phyloP scores from a whole-genome alignment of 2,797 vertebrate genomes.

The Sebastes nivosus region DNA sequence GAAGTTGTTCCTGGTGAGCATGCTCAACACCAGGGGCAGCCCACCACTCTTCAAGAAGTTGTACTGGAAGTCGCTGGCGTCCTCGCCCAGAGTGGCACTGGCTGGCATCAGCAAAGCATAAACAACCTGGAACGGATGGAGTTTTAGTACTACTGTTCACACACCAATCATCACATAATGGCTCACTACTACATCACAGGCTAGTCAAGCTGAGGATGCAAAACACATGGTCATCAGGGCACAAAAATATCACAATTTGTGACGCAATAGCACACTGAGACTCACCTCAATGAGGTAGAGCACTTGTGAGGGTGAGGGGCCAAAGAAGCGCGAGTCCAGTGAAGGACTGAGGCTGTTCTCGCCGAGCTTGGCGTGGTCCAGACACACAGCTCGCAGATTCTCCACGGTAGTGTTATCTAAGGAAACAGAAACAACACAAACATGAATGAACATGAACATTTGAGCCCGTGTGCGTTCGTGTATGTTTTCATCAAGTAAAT shows the following conservation, averaged over 20 bases:
- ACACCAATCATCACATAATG: not conserved
- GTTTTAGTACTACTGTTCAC: not conserved
- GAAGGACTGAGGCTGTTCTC: conserved; percentile 98
- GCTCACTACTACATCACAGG: not conserved
- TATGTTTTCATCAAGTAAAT: not conserved
- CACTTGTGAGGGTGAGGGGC: conserved; percentile 98
- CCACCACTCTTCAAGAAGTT: conserved; percentile 99
- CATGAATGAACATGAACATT: not conserved
- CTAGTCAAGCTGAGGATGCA: not conserved
- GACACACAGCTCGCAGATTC: conserved; percentile 95
- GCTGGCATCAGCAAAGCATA: conserved; percentile 99
- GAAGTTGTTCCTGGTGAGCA: conserved; percentile 99
- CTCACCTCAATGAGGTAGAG: conserved; percentile 98
- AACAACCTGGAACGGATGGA: conserved; percentile 87
- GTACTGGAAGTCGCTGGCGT: conserved; percentile 98
- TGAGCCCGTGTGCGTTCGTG: not conserved
- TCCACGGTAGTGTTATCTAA: conserved; percentile 97
- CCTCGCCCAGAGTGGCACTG: conserved; percentile 95
- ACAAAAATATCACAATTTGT: not conserved
- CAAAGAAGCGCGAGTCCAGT: conserved; percentile 97
- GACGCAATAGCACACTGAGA: conserved; percentile 13
- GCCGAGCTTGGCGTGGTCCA: conserved; percentile 98
- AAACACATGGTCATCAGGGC: not conserved
- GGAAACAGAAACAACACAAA: conserved; percentile 14
- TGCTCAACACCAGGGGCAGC: conserved; percentile 95